Conservation (phyloP, 2,113 vertebrate genomes). For the Notothenia coriiceps region DNA sequence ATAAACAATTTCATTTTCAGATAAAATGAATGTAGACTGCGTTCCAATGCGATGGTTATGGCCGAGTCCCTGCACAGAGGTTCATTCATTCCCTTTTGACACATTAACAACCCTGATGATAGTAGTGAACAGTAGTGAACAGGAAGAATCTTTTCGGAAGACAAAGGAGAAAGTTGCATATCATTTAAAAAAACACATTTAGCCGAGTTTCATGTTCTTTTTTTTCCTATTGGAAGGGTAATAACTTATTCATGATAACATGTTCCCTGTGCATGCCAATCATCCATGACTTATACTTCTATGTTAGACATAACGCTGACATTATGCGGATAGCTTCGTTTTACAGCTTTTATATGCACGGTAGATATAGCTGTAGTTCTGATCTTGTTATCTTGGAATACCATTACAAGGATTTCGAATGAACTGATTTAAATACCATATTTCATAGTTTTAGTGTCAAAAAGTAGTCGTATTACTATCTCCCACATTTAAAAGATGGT, state of each 20-base stretch:
- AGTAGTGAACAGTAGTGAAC: constrained; percentile 60
- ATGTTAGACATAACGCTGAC: constrained; percentile 6
- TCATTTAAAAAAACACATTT: constrained; percentile 37
- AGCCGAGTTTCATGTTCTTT: constrained; percentile 21
- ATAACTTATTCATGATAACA: background rate
- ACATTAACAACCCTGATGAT: constrained; percentile 45
- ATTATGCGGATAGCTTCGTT: background rate
- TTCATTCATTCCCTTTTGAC: constrained; percentile 63
- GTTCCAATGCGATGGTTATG: constrained; percentile 25
- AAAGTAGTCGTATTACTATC: constrained; percentile 48
- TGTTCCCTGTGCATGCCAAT: background rate
- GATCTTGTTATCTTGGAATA: background rate
- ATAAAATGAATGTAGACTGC: background rate
- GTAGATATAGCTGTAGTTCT: constrained; percentile 16
- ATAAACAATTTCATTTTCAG: constrained; percentile 18
- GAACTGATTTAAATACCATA: constrained; percentile 39
- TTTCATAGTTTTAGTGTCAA: constrained; percentile 69
- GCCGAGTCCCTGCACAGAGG: constrained; percentile 37
- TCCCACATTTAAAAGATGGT: constrained; percentile 35
- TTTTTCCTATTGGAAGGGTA: background rate
- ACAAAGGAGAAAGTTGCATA: constrained; percentile 54
- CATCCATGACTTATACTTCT: background rate
- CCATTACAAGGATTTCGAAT: constrained; percentile 27
- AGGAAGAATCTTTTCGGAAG: constrained; percentile 50
- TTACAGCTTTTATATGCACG: constrained; percentile 9